phyloP scores from a whole-genome alignment of 2,797 vertebrate species.

The Hydrolagus colliei region DNA sequence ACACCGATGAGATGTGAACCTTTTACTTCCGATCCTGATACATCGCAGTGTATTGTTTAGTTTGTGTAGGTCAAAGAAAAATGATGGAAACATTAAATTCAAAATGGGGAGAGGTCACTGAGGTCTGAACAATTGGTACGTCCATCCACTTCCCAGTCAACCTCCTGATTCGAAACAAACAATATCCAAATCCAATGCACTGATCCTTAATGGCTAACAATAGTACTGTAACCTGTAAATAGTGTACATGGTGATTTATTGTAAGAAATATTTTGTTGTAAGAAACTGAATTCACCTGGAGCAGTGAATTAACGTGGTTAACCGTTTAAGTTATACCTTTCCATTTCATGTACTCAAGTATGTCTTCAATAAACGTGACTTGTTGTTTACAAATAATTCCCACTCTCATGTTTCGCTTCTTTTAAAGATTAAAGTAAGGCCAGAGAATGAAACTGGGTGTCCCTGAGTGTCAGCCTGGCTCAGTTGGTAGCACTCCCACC shows the following conservation, averaged over 20 bases:
- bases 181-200: neutral
- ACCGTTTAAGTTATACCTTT: neutral
- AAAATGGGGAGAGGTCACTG: neutral
- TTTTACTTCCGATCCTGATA: neutral
- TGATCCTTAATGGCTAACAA: neutral
- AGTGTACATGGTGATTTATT: slow-evolving; percentile 9
- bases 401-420: neutral
- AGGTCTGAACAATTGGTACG: neutral
- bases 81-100: neutral
- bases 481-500: no score
- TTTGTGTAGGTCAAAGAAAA: neutral
- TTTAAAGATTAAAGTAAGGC: neutral
- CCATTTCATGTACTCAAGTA: neutral
- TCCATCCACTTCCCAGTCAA: neutral
- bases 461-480: no score
- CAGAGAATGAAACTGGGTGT: neutral
- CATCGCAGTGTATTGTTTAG: neutral
- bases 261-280: neutral
- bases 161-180: neutral
- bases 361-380: neutral
- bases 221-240: slow-evolving; percentile 23
- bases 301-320: neutral
- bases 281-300: neutral
- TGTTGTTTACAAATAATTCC: neutral
- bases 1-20: neutral